These are phyloP conservation scores for Rallus crepitans DNA, from an alignment of 2,797 vertebrate genomes.

Conservation along the genomic window DNA sequence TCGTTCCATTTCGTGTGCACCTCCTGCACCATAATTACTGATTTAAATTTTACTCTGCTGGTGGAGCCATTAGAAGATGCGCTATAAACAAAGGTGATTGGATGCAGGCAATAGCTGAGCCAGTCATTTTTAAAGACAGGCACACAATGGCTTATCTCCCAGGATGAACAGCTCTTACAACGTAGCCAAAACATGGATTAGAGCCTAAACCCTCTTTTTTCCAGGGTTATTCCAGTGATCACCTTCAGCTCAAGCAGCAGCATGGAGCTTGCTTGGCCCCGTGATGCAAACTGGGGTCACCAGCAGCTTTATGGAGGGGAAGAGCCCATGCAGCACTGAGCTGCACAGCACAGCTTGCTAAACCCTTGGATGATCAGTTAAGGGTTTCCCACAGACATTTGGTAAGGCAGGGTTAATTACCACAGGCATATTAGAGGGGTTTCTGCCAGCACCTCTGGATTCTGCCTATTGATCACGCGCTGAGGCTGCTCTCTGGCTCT, in stretches of 20 bases:
- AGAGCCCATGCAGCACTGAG: background rate
- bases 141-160: constrained; percentile 32
- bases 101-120: constrained; percentile 72
- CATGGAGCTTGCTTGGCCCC: background rate
- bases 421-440: constrained; percentile 47
- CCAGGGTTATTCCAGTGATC: constrained; percentile 57
- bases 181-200: constrained; percentile 49
- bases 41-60: constrained; percentile 63
- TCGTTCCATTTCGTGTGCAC: background rate
- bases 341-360: constrained; percentile 18
- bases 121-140: constrained; percentile 61
- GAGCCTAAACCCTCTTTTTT: constrained; percentile 66
- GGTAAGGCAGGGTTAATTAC: constrained; percentile 79
- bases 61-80: constrained; percentile 32
- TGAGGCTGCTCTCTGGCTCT: constrained; percentile 48
- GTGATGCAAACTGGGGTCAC: background rate
- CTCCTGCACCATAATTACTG: constrained; percentile 48
- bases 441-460: constrained; percentile 70
- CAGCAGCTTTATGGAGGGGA: background rate
- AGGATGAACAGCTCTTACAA: constrained; percentile 45
- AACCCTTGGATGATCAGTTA: constrained; percentile 58
- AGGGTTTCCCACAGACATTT: constrained; percentile 69
- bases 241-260: constrained; percentile 1
- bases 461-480: constrained; percentile 63
- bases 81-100: constrained; percentile 66